phyloP scores from a whole-genome alignment of 2,888 invertebrate genomes.

The Harpagoxenus sublaevis region DNA sequence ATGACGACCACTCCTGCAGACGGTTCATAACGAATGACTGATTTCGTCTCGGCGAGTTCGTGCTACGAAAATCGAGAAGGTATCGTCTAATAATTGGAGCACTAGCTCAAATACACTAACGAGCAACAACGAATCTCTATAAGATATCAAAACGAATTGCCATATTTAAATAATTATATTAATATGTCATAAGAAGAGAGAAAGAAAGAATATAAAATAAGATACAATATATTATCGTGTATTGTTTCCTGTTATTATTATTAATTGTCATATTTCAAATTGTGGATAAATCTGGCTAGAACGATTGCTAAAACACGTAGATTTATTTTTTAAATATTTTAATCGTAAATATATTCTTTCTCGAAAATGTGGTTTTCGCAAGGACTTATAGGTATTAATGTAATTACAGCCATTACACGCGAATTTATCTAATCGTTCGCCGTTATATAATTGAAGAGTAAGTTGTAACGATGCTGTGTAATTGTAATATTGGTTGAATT shows the following conservation, averaged over 20 bases:
- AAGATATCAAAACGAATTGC: neutral
- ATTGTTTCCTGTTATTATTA: neutral
- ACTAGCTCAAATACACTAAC: neutral
- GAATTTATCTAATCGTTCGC: conserved; percentile 7
- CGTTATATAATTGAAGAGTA: conserved; percentile 4
- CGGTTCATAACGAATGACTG: conserved; percentile 37
- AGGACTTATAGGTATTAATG: neutral
- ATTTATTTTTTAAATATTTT: neutral
- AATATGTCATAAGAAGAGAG: neutral
- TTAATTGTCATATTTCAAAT: neutral
- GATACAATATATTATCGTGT: neutral
- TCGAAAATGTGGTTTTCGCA: neutral
- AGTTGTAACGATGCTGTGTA: neutral
- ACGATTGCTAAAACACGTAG: neutral
- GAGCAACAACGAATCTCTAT: neutral
- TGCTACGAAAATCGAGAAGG: conserved; percentile 4
- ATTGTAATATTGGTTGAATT: neutral
- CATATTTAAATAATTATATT: conserved; percentile 1
- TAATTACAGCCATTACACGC: neutral
- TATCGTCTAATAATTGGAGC: neutral
- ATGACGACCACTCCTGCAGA: neutral
- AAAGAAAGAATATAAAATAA: neutral
- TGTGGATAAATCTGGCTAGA: neutral
- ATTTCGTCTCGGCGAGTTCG: neutral
- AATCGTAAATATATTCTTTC: conserved; percentile 4